Base-by-base conservation (phyloP, 2,888 invertebrate genomes). In the Ganaspis brasiliensis region DNA sequence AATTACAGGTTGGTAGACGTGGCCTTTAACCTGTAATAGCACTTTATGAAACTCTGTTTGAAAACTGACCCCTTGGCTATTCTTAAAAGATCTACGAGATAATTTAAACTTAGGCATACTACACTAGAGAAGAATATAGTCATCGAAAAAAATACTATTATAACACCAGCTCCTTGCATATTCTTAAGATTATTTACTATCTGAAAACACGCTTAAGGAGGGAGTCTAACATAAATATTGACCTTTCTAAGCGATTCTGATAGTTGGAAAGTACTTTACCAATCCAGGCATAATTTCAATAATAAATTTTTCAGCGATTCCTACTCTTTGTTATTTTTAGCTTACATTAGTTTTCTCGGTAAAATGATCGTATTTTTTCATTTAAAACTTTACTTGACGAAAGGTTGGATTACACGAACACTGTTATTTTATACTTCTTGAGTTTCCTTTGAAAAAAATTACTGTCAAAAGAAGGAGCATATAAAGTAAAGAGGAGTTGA, bases 1-100 rank as follows among this genome's bases (percentile, higher is more conserved):
- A 74, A 74, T 74, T 74, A 70, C 74, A 52, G 67, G 67, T 74
- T 74, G 37, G 63, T 67, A 45, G 67, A 67, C 67, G 67, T 67
- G 45, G 67, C 67, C 67, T 67, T 67, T 67, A 67, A 67, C 67
- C 67, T 40, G 63, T 45, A 67, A 67, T 67, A 67, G 63, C 45
- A 67, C 45, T 45, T 67, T 63, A 63, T 63, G 63, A 8, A 63
- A 37, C 21, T 37, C 37, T 67, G 24, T 24, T 45, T 67, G 24
- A 67, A 67, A 67, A 67, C 67, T 67, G 67, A 67, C 67, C 67
- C 67, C 45, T 67, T 67, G 67, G 67, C 67, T 67, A 67, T 63
- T 63, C 63, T 63, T 37, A 45, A 67, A 45, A 67, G 67, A 67
- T 67, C 67, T 40, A 63, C 21, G 8, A 37, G 63, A 63, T 63